These are phyloP conservation scores for Raillietiella orientalis DNA, from an alignment of 2,888 invertebrate genomes.

Conservation along the genomic window DNA sequence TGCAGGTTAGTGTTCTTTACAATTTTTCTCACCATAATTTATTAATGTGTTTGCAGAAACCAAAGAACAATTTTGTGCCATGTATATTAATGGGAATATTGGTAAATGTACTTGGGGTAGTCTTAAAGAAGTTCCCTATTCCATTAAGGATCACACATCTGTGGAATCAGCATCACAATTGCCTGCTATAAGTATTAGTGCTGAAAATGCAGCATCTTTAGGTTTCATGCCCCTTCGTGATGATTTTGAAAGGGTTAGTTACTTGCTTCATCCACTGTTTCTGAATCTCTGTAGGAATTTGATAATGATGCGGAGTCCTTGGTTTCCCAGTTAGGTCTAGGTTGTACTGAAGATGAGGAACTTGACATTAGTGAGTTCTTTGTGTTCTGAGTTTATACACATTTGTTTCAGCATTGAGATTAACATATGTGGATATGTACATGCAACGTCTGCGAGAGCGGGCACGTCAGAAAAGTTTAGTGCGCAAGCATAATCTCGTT, in stretches of 20 bases:
- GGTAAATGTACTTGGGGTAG: slow-evolving; percentile 57
- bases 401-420: slow-evolving; percentile 30
- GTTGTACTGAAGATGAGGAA: slow-evolving; percentile 51
- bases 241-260: slow-evolving; percentile 58
- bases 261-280: neutral
- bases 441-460: slow-evolving; percentile 47
- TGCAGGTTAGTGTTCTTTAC: slow-evolving; percentile 26
- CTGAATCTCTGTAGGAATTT: slow-evolving; percentile 30
- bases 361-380: slow-evolving; percentile 33
- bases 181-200: slow-evolving; percentile 41
- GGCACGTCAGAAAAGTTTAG: slow-evolving; percentile 55
- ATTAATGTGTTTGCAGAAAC: slow-evolving; percentile 25
- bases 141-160: slow-evolving; percentile 24
- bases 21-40: neutral
- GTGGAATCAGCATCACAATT: slow-evolving; percentile 33
- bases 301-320: slow-evolving; percentile 66
- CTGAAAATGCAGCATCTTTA: slow-evolving; percentile 54
- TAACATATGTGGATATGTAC: slow-evolving; percentile 77
- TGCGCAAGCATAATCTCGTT: slow-evolving; percentile 62
- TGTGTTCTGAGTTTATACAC: slow-evolving; percentile 4
- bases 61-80: slow-evolving; percentile 58
- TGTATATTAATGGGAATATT: slow-evolving; percentile 63
- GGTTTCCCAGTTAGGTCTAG: slow-evolving; percentile 48
- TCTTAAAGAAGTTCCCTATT: slow-evolving; percentile 19
- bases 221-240: slow-evolving; percentile 85